Evolutionary conservation across 2,888 invertebrate genomes (phyloP), one percentile per base, ranked within the genome.

Genomic region (Amorpha juglandis): DNA sequence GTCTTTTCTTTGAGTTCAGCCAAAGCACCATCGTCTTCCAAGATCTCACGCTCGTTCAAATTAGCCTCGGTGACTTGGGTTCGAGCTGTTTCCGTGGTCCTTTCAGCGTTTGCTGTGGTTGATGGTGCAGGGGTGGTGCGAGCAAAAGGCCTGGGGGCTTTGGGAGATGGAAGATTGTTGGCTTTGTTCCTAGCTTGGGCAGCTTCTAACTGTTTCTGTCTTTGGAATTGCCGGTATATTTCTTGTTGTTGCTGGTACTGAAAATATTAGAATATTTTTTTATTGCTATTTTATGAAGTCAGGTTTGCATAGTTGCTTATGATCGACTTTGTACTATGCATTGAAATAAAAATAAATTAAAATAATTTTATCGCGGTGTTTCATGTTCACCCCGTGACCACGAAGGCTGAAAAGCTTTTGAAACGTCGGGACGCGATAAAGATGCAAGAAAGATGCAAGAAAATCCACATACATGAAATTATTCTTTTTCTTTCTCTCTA

Each of bases 241-340:
- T 89, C 83, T 70, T 91, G 87, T 67, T 93, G 92, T 63, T 80
- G 78, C 73, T 90, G 87, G 65, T 84, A 92, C 92, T 92, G 76
- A 74, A 38, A 47, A 50, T 27, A 47, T 35, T 14, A 33, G 62
- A 11, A 47, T 38, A 14, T n/a, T 55, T 45, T 12, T 45, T 45
- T 45, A 14, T 9, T 45, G 11, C 9, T 45, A 1, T 58, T 35
- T n/a, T 58, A 12, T 33, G 0, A 16, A 19, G 8, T 16, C 33
- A 3, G 27, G 27, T 27, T 27, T 27, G 27, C 27, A 27, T n/a
- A n/a, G n/a, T n/a, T n/a, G n/a, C n/a, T n/a, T n/a, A n/a, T n/a
- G n/a, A n/a, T n/a, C n/a, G n/a, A n/a, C n/a, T n/a, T n/a, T n/a
- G n/a, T n/a, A n/a, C n/a, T n/a, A n/a, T n/a, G n/a, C n/a, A n/a